These are phyloP conservation scores for Ornithoptera alexandrae DNA, from an alignment of 2,888 invertebrate species.

Conservation along the genomic window DNA sequence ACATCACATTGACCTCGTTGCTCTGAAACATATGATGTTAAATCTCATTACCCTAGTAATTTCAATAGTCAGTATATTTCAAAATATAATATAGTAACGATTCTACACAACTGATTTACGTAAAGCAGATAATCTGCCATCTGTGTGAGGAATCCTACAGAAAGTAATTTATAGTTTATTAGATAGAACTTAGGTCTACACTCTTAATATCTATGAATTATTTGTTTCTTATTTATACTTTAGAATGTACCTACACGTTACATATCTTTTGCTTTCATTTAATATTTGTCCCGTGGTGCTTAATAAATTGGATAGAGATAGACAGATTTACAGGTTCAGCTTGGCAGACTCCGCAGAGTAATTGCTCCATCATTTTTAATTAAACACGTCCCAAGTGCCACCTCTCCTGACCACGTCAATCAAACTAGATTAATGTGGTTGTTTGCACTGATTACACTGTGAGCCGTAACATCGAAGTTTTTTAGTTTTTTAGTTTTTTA, in stretches of 20 bases:
- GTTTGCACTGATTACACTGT: constrained; percentile 1
- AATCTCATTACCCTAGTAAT: too few species aligned
- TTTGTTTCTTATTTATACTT: not conserved
- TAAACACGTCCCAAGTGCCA: constrained; percentile 5
- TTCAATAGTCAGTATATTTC: too few species aligned
- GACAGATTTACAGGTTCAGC: constrained; percentile 3
- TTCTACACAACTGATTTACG: too few species aligned
- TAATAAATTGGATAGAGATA: not conserved
- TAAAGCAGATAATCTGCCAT: too few species aligned
- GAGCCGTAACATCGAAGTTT: not conserved
- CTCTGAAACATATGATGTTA: too few species aligned
- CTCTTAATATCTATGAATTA: too few species aligned
- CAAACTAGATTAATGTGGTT: constrained; percentile 4
- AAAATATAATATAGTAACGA: too few species aligned
- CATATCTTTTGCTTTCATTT: not conserved
- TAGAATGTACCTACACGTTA: too few species aligned
- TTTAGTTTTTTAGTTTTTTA: not conserved
- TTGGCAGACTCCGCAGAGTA: not conserved
- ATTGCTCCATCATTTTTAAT: constrained; percentile 8
- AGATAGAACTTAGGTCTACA: too few species aligned
- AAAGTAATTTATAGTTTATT: too few species aligned
- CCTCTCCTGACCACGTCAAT: not conserved
- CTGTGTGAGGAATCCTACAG: too few species aligned
- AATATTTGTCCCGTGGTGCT: not conserved
- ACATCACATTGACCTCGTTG: too few species aligned